Conservation (phyloP, 2,888 invertebrate genomes). For the Drepanosiphum platanoidis region DNA sequence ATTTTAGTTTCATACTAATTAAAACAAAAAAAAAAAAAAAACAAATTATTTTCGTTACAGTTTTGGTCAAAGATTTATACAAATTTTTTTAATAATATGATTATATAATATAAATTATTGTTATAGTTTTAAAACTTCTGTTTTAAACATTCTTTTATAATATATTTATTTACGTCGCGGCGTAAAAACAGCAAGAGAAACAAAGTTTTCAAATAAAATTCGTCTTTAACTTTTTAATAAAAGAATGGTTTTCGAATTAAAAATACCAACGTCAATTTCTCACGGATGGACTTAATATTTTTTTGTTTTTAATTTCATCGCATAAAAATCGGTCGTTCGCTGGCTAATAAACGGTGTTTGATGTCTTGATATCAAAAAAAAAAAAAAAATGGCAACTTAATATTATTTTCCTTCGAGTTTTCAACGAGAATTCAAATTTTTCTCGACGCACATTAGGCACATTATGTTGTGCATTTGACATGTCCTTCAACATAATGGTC, state of each 20-base stretch:
- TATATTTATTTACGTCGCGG: not conserved
- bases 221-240: conserved; percentile 18
- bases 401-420: conserved; percentile 8
- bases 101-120: conserved; percentile 15
- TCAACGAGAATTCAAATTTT: not conserved
- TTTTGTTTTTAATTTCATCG: conserved; percentile 3
- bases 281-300: not conserved
- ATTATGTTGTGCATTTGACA: not conserved
- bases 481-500: conserved; percentile 7
- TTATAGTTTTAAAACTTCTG: not conserved
- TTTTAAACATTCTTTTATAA: conserved; percentile 26
- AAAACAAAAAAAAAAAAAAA: too few relatives aligned
- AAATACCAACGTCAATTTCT: conserved; percentile 12
- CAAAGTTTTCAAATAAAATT: conserved; percentile 31
- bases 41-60: too few relatives aligned
- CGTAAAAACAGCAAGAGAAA: not conserved
- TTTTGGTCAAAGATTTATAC: not conserved
- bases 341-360: too few relatives aligned
- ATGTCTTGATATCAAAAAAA: too few relatives aligned
- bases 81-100: not conserved
- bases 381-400: too few relatives aligned
- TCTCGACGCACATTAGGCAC: not conserved
- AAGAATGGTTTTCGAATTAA: not conserved
- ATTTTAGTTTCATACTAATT: too few relatives aligned
- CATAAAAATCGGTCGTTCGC: not conserved